Base-by-base conservation (phyloP, 2,888 invertebrate species). In the Lochmaea crataegi region DNA sequence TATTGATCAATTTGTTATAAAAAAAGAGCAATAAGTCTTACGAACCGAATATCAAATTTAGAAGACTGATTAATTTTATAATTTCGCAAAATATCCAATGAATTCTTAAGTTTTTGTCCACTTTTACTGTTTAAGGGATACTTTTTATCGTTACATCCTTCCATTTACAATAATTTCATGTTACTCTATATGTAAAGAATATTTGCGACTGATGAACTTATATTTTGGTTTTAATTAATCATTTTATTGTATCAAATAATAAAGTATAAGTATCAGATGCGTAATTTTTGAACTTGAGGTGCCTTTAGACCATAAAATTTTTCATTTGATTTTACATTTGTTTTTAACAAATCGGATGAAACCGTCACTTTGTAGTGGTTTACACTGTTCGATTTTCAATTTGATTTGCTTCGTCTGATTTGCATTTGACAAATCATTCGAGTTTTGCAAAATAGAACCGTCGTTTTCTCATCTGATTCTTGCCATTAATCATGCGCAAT, bases 61-160 rank as follows among this genome's bases (percentile, higher is more conserved):
- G 6, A 68, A 68, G 68, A 68, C 68, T 68, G 68, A 68, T 45
- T 68, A 68, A 53, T 60, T 68, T 61, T 61, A 68, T 26, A 68
- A 45, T 60, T 61, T 60, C 7, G 16, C 18, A n/a, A 22, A 63
- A 41, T 38, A 63, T 61, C 38, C 38, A 41, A 38, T 61, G 61
- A 14, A 61, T 61, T 61, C n/a, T 51, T 14, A 51, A 12, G 51
- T n/a, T n/a, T 51, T n/a, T 51, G 10, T 16, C 53, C 53, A 18
- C 53, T 18, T 18, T 16, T 51, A 51, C 5, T 45, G 45, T 45
- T 45, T 45, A 45, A 45, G 45, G 14, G 14, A 51, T n/a, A 51
- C n/a, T 14, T 51, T 51, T 51, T 51, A 51, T 51, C 51, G 14
- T 51, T 51, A 51, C 51, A 51, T 51, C 51, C 51, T 51, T n/a